Evolutionary conservation across 2,113 vertebrate species (phyloP).

Genomic region (Petrocephalus microphthalmus): DNA sequence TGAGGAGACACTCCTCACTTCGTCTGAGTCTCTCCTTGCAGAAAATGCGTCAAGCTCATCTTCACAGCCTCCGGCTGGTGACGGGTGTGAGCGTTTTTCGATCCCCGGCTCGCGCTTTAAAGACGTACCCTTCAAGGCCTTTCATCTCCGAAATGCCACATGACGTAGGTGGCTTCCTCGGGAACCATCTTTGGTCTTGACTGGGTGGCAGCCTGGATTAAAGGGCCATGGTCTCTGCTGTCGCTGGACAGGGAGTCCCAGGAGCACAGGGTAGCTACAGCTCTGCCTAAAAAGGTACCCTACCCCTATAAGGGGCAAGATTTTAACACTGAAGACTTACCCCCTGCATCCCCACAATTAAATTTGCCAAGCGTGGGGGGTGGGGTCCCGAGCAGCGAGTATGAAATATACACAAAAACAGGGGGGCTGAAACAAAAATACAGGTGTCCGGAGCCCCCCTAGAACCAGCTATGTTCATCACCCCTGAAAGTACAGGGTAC

Average conservation of each 20-base stretch:
- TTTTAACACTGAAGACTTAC: background rate
- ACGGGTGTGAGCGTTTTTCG: background rate
- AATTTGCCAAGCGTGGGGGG: background rate
- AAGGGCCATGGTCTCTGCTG: background rate
- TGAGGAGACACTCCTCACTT: background rate
- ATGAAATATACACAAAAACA: background rate
- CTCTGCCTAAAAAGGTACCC: background rate
- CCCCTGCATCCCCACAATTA: background rate
- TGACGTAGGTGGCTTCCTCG: background rate
- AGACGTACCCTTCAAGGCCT: background rate
- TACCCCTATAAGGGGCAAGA: background rate
- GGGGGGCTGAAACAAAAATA: background rate
- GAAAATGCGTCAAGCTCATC: background rate
- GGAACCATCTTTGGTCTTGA: background rate
- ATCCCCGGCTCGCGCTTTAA: background rate
- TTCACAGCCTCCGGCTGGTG: background rate
- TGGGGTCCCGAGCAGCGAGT: background rate
- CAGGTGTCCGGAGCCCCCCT: background rate
- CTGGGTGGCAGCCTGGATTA: background rate
- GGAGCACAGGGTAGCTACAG: background rate
- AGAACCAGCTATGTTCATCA: background rate
- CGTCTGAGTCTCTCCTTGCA: background rate
- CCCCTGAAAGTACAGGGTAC: background rate
- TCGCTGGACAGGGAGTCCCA: background rate
- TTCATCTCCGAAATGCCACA: slow-evolving; percentile 1